These are phyloP conservation scores for Orthosia cruda DNA, from an alignment of 2,888 invertebrate genomes.

Conservation along the genomic window DNA sequence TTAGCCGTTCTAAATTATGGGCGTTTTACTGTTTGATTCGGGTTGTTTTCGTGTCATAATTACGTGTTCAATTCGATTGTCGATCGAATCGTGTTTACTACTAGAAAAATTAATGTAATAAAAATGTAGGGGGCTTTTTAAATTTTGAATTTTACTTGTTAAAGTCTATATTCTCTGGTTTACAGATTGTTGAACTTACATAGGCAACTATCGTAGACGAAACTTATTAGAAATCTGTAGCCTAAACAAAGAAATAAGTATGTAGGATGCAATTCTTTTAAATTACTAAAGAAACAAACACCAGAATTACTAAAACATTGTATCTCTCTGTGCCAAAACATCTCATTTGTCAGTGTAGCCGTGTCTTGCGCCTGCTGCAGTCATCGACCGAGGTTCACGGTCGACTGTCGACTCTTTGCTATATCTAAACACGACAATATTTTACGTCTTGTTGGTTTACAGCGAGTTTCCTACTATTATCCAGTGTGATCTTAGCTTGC, in stretches of 20 bases:
- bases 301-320: neutral
- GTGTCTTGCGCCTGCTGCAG: conserved; percentile 9
- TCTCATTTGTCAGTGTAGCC: neutral
- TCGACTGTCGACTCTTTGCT: conserved; percentile 47
- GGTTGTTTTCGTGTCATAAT: no score
- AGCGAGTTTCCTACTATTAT: conserved; percentile 20
- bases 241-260: neutral
- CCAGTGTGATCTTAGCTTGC: neutral
- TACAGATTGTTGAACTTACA: no score
- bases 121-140: no score
- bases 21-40: no score
- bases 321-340: neutral
- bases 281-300: conserved; percentile 8
- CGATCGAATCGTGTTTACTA: no score
- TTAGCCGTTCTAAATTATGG: no score
- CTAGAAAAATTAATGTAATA: no score
- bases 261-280: conserved; percentile 1
- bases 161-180: no score
- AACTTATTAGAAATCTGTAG: neutral
- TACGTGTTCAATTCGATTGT: no score
- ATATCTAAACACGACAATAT: conserved; percentile 9
- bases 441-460: conserved; percentile 21
- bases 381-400: conserved; percentile 55
- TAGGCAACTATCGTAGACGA: neutral
- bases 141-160: no score